Evolutionary conservation across 2,797 vertebrate genomes (phyloP).

Genomic region (Urosaurus nigricauda): DNA sequence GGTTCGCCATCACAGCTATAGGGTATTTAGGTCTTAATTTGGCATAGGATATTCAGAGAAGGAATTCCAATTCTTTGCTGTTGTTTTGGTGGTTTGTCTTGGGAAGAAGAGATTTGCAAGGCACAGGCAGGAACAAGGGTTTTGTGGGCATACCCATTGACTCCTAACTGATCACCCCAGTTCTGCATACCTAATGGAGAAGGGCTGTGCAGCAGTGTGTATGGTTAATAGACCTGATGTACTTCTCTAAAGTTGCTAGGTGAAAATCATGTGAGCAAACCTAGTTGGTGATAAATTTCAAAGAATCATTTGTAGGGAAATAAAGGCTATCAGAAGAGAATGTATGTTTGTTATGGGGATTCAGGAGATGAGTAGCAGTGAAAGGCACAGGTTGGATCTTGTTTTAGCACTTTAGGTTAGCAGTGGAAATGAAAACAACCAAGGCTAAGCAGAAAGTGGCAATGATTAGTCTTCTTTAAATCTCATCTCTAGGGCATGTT

Average conservation of each 20-base stretch:
- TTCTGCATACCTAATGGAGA: neutral
- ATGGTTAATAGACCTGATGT: neutral
- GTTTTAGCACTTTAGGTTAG: neutral
- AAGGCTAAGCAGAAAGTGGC: conserved; percentile 29
- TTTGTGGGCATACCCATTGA: no score
- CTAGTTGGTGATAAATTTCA: neutral
- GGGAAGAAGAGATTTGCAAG: neutral
- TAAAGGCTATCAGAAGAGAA: neutral
- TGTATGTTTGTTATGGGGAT: neutral
- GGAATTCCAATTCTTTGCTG: no score
- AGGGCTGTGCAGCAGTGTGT: neutral
- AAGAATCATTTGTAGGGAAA: neutral
- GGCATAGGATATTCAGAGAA: conserved; percentile 24
- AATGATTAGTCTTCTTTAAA: neutral
- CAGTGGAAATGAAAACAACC: neutral
- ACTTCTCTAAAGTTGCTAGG: neutral
- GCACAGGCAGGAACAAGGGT: neutral
- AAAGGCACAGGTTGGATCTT: neutral
- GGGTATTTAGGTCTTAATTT: no score
- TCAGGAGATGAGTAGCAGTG: neutral
- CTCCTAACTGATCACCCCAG: neutral
- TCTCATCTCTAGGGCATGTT: neutral
- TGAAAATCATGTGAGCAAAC: neutral
- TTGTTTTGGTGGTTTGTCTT: neutral
- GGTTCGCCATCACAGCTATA: no score